phyloP scores from a whole-genome alignment of 2,888 invertebrate genomes.

The Cetonia aurata region DNA sequence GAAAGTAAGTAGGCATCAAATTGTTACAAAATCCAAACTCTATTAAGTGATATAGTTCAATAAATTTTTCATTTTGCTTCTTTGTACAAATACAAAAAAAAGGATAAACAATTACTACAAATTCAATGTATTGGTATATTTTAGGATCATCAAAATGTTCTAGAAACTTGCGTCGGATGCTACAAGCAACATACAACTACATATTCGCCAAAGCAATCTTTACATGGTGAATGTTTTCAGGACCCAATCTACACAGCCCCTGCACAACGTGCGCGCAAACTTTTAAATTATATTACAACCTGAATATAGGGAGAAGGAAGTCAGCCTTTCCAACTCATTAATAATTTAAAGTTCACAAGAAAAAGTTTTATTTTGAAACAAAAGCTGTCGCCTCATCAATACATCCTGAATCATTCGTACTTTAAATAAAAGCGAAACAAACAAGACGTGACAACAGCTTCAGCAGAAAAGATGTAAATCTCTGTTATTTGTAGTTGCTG shows the following conservation, averaged over 20 bases:
- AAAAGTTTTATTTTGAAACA: constrained; percentile 41
- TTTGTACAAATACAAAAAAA: no score
- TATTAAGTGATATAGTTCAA: no score
- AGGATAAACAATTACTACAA: no score
- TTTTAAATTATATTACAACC: constrained; percentile 44
- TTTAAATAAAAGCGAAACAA: constrained; percentile 41
- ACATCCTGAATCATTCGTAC: constrained; percentile 33
- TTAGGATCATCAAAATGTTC: no score
- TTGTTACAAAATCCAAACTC: no score
- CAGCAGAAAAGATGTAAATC: constrained; percentile 38
- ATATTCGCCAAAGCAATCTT: not conserved
- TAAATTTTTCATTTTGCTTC: no score
- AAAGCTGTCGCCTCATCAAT: constrained; percentile 37
- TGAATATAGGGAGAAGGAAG: constrained; percentile 28
- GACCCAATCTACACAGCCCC: constrained; percentile 39
- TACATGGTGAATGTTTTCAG: constrained; percentile 19
- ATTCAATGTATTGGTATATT: no score
- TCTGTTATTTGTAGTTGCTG: constrained; percentile 43
- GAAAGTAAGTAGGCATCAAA: no score
- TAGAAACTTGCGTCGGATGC: no score
- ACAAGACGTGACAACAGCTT: constrained; percentile 43
- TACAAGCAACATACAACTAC: not conserved
- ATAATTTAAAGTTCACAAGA: constrained; percentile 45
- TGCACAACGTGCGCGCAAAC: constrained; percentile 38
- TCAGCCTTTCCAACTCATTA: constrained; percentile 44